phyloP scores from a whole-genome alignment of 2,797 vertebrate species.

The Loriculus beryllinus region DNA sequence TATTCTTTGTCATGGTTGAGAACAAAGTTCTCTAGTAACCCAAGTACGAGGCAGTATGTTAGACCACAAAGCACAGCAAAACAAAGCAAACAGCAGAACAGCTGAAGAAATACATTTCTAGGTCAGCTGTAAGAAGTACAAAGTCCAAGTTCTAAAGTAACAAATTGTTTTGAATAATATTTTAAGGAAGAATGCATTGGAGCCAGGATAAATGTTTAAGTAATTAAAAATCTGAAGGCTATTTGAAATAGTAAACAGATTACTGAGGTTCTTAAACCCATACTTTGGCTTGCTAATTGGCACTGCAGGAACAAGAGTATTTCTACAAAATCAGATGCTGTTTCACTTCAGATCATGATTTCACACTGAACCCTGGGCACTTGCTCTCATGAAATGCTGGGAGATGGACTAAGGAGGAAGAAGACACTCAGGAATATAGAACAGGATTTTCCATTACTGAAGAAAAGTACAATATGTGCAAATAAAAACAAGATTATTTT shows the following conservation, averaged over 20 bases:
- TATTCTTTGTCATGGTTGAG: neutral
- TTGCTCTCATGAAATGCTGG: neutral
- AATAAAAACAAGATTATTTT: neutral
- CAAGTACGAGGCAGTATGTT: neutral
- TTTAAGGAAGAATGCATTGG: neutral
- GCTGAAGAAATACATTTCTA: neutral
- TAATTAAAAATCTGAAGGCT: neutral
- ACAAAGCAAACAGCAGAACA: neutral
- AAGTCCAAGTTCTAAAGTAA: neutral
- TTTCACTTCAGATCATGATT: neutral
- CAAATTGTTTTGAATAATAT: neutral
- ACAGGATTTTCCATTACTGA: neutral
- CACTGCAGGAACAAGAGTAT: neutral
- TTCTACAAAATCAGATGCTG: neutral
- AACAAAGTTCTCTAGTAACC: neutral
- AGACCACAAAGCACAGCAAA: neutral
- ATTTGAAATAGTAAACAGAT: neutral
- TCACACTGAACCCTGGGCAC: neutral
- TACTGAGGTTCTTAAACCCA: neutral
- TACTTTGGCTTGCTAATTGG: neutral
- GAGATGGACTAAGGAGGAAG: neutral
- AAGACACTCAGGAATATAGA: neutral
- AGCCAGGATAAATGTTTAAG: neutral
- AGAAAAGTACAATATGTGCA: neutral
- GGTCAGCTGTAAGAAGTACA: neutral